A percentile compares a stretch with the other conserved stretches of the same genome.
phyloP scores from a whole-genome alignment of 2,797 vertebrate genomes.

The Tarsius wallacei region DNA sequence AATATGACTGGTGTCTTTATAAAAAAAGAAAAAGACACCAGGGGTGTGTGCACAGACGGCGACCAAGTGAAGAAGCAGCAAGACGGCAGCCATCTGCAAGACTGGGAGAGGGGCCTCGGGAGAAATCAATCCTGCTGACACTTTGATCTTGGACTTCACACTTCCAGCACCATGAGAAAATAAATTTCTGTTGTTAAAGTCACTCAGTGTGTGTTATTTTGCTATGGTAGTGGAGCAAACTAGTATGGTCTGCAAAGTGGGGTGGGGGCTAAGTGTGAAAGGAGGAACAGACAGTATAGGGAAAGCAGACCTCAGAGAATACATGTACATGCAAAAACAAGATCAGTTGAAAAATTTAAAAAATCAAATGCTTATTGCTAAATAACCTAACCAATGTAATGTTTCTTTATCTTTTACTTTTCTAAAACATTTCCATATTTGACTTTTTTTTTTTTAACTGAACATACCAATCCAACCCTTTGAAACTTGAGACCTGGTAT shows the following conservation, averaged over 20 bases:
- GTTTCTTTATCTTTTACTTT: constrained; percentile 6
- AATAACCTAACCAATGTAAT: not conserved
- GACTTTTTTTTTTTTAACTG: not conserved
- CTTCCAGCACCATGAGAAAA: not conserved
- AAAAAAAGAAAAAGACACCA: not conserved
- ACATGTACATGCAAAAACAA: not conserved
- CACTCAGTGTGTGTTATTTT: not conserved
- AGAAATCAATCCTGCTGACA: not conserved
- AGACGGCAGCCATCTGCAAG: not conserved
- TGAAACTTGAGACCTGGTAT: not conserved
- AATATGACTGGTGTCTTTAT: not conserved
- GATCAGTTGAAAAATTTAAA: not conserved
- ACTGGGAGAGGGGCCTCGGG: not conserved
- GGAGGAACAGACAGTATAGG: not conserved
- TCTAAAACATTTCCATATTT: not conserved
- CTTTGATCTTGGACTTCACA: not conserved
- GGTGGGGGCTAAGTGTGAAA: not conserved
- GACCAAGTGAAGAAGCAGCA: not conserved
- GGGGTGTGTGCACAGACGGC: not conserved
- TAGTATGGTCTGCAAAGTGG: not conserved
- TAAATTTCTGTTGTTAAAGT: not conserved
- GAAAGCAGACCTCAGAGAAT: not conserved
- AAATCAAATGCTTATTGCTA: not conserved
- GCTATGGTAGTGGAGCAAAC: not conserved
- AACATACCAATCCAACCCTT: not conserved